Percentiles rank a stretch among this genome's conserved stretches.
phyloP scores from a whole-genome alignment of 2,113 vertebrate species.

The Tupaia chinensis region DNA sequence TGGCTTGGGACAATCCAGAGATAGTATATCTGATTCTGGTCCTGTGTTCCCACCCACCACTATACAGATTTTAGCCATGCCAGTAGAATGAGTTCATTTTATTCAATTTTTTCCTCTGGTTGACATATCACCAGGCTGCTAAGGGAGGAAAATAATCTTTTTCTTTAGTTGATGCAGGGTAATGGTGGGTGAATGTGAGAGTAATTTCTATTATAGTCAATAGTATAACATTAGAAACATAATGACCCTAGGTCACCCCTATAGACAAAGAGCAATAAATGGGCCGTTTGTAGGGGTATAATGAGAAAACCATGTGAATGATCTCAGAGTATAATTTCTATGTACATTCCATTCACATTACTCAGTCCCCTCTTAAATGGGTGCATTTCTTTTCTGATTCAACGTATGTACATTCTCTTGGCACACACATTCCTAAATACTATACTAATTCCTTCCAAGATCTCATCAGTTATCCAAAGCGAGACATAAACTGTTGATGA shows the following conservation, averaged over 20 bases:
- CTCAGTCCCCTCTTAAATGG: constrained; percentile 64
- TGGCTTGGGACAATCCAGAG: neutral
- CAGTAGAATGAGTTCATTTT: constrained; percentile 42
- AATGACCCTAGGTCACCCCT: constrained; percentile 65
- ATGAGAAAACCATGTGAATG: constrained; percentile 68
- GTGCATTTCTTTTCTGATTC: constrained; percentile 67
- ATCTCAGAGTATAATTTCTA: constrained; percentile 71
- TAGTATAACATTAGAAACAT: constrained; percentile 76
- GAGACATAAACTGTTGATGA: constrained; percentile 73
- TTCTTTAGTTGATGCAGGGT: constrained; percentile 47
- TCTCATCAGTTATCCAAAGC: constrained; percentile 63
- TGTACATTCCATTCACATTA: constrained; percentile 74
- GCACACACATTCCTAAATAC: constrained; percentile 58
- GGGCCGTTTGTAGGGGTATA: constrained; percentile 62
- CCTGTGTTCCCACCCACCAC: neutral
- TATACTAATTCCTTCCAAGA: constrained; percentile 73
- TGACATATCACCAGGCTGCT: neutral
- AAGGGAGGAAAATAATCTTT: constrained; percentile 16
- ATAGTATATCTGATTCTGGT: neutral
- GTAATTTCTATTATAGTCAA: constrained; percentile 37
- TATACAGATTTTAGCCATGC: neutral
- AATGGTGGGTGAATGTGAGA: constrained; percentile 37
- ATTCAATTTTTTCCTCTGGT: neutral
- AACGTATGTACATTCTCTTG: constrained; percentile 54
- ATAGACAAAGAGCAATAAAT: constrained; percentile 73